Evolutionary conservation across 92 coral and sea anemone species (phyloP).

Genomic region (Galaxea fascicularis): DNA sequence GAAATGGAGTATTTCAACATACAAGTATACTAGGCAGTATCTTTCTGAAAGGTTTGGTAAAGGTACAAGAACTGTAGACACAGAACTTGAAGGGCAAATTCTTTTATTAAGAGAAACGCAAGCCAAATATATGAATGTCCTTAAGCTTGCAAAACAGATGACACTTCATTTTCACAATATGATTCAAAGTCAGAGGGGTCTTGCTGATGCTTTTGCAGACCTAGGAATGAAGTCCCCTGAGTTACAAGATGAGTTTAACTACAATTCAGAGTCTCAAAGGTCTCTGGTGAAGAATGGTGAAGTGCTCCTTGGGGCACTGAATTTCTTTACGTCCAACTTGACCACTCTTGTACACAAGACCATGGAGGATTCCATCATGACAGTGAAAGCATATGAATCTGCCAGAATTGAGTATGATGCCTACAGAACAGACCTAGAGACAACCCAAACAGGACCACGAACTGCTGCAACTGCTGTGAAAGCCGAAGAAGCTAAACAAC

Average conservation of each 20-base stretch:
- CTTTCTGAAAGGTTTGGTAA: conserved; percentile 97
- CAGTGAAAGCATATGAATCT: conserved; percentile 93
- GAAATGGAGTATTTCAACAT: conserved; percentile 98
- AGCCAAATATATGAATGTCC: conserved; percentile 77
- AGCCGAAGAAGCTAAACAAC: conserved; percentile 86
- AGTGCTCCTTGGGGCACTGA: conserved; percentile 91
- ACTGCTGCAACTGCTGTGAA: conserved; percentile 82
- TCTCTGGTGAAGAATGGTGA: conserved; percentile 95
- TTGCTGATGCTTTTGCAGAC: conserved; percentile 90
- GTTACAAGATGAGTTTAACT: conserved; percentile 93
- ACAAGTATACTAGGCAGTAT: conserved; percentile 95
- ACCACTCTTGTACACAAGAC: conserved; percentile 95
- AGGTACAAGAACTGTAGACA: conserved; percentile 96
- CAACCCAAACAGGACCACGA: conserved; percentile 71
- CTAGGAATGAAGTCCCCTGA: conserved; percentile 98
- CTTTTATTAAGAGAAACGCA: conserved; percentile 90
- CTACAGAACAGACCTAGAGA: conserved; percentile 94
- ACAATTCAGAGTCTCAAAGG: conserved; percentile 92
- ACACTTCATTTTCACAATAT: conserved; percentile 85
- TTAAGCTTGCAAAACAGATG: conserved; percentile 91
- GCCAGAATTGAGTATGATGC: conserved; percentile 99
- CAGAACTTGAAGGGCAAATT: conserved; percentile 93
- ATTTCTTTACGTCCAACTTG: conserved; percentile 90
- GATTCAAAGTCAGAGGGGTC: conserved; percentile 89
- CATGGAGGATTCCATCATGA: conserved; percentile 95